phyloP scores from a whole-genome alignment of 1,140 invertebrate genomes.

The Asbolus verrucosus region DNA sequence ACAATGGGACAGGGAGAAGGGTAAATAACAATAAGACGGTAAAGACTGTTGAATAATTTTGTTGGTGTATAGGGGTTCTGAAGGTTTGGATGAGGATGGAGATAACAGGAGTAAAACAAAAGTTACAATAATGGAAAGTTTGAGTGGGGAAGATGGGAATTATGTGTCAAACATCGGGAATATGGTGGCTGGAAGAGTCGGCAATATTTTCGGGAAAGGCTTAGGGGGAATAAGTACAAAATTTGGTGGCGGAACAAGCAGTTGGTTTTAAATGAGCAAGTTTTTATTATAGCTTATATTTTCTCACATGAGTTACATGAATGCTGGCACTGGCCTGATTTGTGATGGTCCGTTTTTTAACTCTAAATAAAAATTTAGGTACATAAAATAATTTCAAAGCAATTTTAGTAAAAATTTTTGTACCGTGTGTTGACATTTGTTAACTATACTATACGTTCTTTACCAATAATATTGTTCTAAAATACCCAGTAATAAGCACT shows the following conservation, averaged over 20 bases:
- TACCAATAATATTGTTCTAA: slow-evolving; percentile 28
- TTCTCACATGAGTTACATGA: slow-evolving; percentile 43
- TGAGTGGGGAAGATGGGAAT: slow-evolving; percentile 75
- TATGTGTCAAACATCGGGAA: slow-evolving; percentile 76
- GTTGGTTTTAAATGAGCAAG: slow-evolving; percentile 73
- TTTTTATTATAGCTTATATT: slow-evolving; percentile 52
- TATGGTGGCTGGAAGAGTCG: slow-evolving; percentile 81
- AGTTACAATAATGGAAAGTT: slow-evolving; percentile 73
- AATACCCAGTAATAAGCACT: slow-evolving; percentile 12
- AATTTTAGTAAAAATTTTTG: slow-evolving; percentile 51
- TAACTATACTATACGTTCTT: slow-evolving; percentile 26
- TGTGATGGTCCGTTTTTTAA: slow-evolving; percentile 46
- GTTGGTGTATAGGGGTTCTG: slow-evolving; percentile 63
- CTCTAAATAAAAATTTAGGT: neutral
- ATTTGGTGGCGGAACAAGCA: slow-evolving; percentile 76
- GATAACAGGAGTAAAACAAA: slow-evolving; percentile 74
- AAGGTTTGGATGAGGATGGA: slow-evolving; percentile 73
- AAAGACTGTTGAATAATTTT: neutral
- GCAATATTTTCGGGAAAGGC: slow-evolving; percentile 86
- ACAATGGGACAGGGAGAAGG: slow-evolving; percentile 82
- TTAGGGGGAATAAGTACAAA: slow-evolving; percentile 86
- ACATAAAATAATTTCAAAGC: slow-evolving; percentile 40
- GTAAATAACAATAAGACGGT: too few species aligned
- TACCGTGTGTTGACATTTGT: slow-evolving; percentile 42
- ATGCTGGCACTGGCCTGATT: slow-evolving; percentile 44